These are phyloP conservation scores for Exephanes ischioxanthus DNA, from an alignment of 2,888 invertebrate genomes.

Conservation along the genomic window DNA sequence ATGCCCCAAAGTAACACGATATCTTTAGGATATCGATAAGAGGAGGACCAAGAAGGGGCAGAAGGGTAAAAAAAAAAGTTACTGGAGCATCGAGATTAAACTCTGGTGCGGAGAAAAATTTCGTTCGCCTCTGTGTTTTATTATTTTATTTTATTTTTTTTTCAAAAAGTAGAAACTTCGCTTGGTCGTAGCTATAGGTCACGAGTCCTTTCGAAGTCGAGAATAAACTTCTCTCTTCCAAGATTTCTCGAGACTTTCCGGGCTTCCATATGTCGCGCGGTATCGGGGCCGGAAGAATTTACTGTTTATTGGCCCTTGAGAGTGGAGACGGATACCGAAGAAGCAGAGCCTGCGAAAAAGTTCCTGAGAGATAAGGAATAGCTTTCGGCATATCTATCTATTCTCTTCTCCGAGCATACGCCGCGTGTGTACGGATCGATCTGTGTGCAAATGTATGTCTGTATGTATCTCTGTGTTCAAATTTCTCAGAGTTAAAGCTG, in stretches of 20 bases:
- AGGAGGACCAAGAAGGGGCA: neutral
- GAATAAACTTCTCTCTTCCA: constrained; percentile 41
- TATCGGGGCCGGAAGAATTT: constrained; percentile 56
- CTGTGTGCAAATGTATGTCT: neutral
- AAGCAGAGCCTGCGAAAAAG: constrained; percentile 52
- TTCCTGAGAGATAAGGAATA: constrained; percentile 59
- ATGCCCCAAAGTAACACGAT: neutral
- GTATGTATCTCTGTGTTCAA: neutral
- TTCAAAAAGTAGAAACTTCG: constrained; percentile 13
- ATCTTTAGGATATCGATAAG: neutral
- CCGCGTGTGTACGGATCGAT: neutral
- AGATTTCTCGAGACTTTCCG: constrained; percentile 40
- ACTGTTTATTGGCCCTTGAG: constrained; percentile 58
- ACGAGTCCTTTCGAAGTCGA: constrained; percentile 24
- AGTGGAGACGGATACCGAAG: constrained; percentile 26
- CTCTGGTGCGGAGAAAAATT: constrained; percentile 12
- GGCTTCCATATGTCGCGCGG: constrained; percentile 47
- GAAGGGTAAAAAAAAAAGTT: neutral
- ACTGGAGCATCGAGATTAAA: constrained; percentile 32
- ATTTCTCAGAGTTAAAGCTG: no score
- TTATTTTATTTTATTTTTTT: neutral
- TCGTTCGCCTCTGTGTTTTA: neutral
- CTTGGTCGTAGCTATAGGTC: neutral
- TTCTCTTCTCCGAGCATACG: constrained; percentile 27
- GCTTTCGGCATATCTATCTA: constrained; percentile 58